Conservation (phyloP, 2,888 invertebrate species). For the Hymenopus coronatus region DNA sequence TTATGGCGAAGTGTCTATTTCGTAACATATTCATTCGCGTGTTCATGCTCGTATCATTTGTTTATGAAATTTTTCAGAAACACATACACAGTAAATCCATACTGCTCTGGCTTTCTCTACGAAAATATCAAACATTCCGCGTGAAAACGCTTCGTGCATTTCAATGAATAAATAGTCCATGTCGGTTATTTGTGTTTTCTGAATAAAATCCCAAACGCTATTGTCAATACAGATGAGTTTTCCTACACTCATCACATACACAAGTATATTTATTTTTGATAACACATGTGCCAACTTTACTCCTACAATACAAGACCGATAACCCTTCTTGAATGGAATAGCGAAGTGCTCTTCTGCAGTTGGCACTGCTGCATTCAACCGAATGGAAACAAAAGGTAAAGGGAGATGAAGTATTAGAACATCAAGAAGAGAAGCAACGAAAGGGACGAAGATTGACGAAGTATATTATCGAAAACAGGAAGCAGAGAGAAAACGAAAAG, state of each 20-base stretch:
- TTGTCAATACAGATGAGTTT: neutral
- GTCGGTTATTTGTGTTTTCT: neutral
- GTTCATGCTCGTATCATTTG: no score
- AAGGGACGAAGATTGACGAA: neutral
- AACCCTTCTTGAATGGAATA: neutral
- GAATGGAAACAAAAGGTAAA: neutral
- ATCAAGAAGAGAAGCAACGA: neutral
- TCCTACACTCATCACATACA: neutral
- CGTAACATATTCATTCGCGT: no score
- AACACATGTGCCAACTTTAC: neutral
- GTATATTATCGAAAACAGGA: neutral
- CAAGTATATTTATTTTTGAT: neutral
- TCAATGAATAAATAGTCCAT: no score
- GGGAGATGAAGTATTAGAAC: neutral
- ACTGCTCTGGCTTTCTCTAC: no score
- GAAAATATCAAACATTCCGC: no score
- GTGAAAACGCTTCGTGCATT: no score
- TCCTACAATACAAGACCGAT: neutral
- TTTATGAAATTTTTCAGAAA: no score
- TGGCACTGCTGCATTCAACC: neutral
- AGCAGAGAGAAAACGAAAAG: neutral
- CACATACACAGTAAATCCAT: no score
- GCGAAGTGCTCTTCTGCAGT: neutral
- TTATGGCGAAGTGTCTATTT: no score
- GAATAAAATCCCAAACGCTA: neutral